Base-by-base conservation (phyloP, 2,797 vertebrate species). In the Zonotrichia albicollis region DNA sequence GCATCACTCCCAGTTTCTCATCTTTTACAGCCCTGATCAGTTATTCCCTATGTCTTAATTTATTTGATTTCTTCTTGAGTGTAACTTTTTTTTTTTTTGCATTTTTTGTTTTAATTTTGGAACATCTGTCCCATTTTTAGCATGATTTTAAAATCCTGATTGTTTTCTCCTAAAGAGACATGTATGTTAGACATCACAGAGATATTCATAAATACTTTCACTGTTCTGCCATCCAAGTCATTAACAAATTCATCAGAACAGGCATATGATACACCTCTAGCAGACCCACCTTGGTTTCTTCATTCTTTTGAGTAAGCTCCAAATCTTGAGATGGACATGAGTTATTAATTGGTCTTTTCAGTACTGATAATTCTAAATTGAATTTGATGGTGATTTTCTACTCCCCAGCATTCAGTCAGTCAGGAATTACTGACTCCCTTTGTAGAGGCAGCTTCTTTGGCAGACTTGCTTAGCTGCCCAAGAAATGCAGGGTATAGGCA, bases 271-370 rank as follows among this genome's bases (percentile, higher is more conserved):
- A 45, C 8, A 30, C 23, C 0, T 2, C 34, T 50, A 38, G 36
- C 13, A 70, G 19, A 68, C 23, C 21, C 51, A 43, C 6, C 30
- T 73, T 78, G 42, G 8, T 67, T 92, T 93, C 23, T 40, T 84
- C 71, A 40, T 72, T 45, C 45, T 54, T 74, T 45, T 38, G 30
- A 81, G 16, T 2, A 1, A 72, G 32, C 38, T 84, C 25, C 42
- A 75, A 25, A 57, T 91, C 36, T 65, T 61, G 42, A 64, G 22
- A 16, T 40, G 20, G 18, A 78, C 23, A 30, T 61, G 62, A 78
- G 95, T 72, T 78, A 82, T 29, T 67, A 43, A 75, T 77, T 81
- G 40, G 29, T 84, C 42, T 10, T 78, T 81, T 82, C 75, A 79
- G 13, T 72, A 61, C 42, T 75, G 43, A 29, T 64, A 67, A 64